Evolutionary conservation across 2,888 invertebrate genomes (phyloP).

Genomic region (Stegana nigrithorax): DNA sequence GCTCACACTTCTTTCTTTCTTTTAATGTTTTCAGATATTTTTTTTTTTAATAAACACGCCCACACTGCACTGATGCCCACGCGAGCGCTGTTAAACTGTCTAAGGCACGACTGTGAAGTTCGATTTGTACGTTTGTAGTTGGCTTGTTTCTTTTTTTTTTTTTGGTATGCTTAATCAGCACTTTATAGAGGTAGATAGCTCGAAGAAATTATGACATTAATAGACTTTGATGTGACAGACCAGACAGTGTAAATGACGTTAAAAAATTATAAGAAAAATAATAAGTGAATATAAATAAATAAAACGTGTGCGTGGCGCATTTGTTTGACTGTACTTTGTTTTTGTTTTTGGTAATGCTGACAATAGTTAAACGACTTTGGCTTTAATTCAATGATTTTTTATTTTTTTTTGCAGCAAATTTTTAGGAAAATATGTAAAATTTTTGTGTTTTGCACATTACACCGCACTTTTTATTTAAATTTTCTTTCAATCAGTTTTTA

Average conservation of each 20-base stretch:
- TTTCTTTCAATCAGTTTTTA: background rate
- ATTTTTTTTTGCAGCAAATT: background rate
- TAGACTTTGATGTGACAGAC: too few species aligned
- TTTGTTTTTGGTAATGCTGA: background rate
- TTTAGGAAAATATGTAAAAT: background rate
- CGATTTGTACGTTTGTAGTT: background rate
- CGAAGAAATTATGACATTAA: too few species aligned
- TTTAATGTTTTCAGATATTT: constrained; percentile 22
- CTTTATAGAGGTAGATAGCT: too few species aligned
- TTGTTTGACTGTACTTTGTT: too few species aligned
- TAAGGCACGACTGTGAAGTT: constrained; percentile 8
- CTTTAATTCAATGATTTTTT: background rate
- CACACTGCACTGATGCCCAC: background rate
- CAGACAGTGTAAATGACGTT: too few species aligned
- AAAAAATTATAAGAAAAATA: too few species aligned
- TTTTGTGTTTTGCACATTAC: background rate
- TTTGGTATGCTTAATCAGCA: too few species aligned
- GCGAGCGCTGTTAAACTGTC: background rate
- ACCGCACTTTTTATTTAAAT: background rate
- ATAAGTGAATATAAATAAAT: too few species aligned
- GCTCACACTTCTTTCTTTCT: constrained; percentile 66
- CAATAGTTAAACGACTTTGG: too few species aligned
- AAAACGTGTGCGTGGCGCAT: too few species aligned
- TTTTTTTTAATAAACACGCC: background rate
- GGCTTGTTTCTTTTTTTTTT: background rate